Evolutionary conservation across 2,797 vertebrate genomes (phyloP), one percentile per base, ranked within the genome.

Genomic region (Antennarius maculatus): DNA sequence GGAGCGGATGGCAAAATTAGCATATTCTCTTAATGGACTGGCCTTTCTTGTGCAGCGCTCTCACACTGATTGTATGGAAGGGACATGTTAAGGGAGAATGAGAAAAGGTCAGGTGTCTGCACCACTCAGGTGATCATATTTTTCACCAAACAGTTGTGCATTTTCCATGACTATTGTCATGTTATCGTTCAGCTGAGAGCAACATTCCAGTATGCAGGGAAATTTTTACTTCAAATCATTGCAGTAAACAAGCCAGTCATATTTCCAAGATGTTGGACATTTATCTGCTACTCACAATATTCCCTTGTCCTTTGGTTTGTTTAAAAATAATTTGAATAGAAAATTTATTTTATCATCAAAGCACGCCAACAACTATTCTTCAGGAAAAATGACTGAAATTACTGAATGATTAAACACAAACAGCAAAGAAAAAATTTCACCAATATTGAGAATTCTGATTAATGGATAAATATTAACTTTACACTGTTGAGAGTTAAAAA

Each of bases 11-110:
- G 93, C 85, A 87, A 91, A 93, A 95, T 95, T 95, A 92, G 93
- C 94, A 95, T 95, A 95, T 93, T 92, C 91, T 92, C 91, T 94
- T 95, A 94, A 95, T 94, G 93, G 93, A 94, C 91, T 93, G 92
- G 94, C 93, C 93, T 95, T 94, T 93, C 91, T 92, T 92, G 86
- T 83, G 90, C 88, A 18, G 85, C 68, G 86, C 89, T 85, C 86
- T 82, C 66, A 71, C 86, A 79, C 88, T 91, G 91, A 91, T 93
- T 93, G 91, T 89, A 91, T 92, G 89, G 88, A 93, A 91, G 92
- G 93, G 92, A 94, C 93, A 92, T 94, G 94, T 94, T 94, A 92
- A 89, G 86, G 91, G 89, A 93, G 91, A 91, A 81, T 81, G 86
- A 88, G 92, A 93, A 94, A 95, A 94, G 94, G 94, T 95, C 94